Evolutionary conservation across 2,797 vertebrate genomes (phyloP).

Genomic region (Diplodus puntazzo): DNA sequence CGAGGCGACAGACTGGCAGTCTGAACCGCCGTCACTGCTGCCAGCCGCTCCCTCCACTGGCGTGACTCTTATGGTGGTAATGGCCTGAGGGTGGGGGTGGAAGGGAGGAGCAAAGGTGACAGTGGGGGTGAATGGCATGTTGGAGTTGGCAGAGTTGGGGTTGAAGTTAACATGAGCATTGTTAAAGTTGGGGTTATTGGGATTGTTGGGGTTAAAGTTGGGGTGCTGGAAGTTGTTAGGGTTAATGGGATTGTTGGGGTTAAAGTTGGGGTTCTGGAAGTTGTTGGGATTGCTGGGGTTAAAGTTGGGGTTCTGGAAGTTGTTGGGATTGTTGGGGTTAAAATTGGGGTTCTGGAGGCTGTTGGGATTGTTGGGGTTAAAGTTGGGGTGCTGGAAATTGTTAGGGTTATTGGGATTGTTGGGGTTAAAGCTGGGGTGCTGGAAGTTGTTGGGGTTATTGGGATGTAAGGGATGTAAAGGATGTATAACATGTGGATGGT

Average conservation of each 20-base stretch:
- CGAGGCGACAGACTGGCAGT: slow-evolving; percentile 91
- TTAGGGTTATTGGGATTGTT: slow-evolving; percentile 63
- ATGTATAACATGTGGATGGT: slow-evolving; percentile 74
- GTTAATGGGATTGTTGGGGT: slow-evolving; percentile 41
- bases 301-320: slow-evolving; percentile 44
- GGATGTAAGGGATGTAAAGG: slow-evolving; percentile 85
- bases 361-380: slow-evolving; percentile 46
- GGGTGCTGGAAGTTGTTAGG: slow-evolving; percentile 79
- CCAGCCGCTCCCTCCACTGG: slow-evolving; percentile 87
- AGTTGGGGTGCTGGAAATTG: slow-evolving; percentile 48
- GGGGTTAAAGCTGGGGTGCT: slow-evolving; percentile 67
- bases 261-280: slow-evolving; percentile 24
- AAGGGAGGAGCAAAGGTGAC: slow-evolving; percentile 74
- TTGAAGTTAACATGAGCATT: slow-evolving; percentile 47
- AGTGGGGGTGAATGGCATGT: slow-evolving; percentile 43
- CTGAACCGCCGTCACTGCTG: slow-evolving; percentile 91
- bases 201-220: slow-evolving; percentile 48
- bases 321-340: slow-evolving; percentile 42
- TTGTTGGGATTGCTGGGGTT: slow-evolving; percentile 29
- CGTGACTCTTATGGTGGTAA: slow-evolving; percentile 94
- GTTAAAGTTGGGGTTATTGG: slow-evolving; percentile 71
- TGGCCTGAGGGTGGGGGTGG: slow-evolving; percentile 87
- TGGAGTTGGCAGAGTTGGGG: slow-evolving; percentile 50
- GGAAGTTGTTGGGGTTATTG: slow-evolving; percentile 83
- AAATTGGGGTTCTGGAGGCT: slow-evolving; percentile 35